Base-by-base conservation (phyloP, 2,797 vertebrate genomes). In the Hozukius guyotensis region DNA sequence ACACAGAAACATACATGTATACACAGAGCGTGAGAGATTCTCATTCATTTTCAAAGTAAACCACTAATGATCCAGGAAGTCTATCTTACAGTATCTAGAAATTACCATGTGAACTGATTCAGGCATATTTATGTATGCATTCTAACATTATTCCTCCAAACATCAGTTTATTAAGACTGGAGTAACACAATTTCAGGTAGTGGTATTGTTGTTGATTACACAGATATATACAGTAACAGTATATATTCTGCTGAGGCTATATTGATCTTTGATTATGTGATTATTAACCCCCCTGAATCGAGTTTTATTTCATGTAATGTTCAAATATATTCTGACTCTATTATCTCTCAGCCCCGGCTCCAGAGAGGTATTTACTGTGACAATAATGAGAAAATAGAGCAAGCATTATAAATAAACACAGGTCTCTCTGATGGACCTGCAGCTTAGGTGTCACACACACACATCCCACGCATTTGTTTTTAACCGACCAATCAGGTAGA, bases 341-440 rank as follows among this genome's bases (percentile, higher is more conserved):
- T 5, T 13, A 42, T 7, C 49, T 53, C 60, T 29, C n/a, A 16
- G 36, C 24, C 24, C 31, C 25, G 25, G 46, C 68, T 61, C 38
- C 49, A 53, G 12, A 29, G 24, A 76, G 34, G 18, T 67, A 55
- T 52, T 76, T 56, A 59, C 68, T 46, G 69, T 70, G 76, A 52
- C 46, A 61, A 60, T 72, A 67, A 71, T 42, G 62, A 63, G 22
- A 29, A 66, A 63, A 77, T 57, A 32, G 38, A 55, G 11, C 11
- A 10, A 34, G 32, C 69, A 20, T 65, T 77, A 87, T 59, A 77
- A 80, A 82, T 76, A 74, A 84, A 59, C 75, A 36, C 61, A 22
- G 25, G 34, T 67, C 52, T 75, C 59, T 77, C 62, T 59, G 42
- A 72, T 60, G 20, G 67, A 65, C 72, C 72, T 64, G 49, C 68